Evolutionary conservation across 2,113 vertebrate genomes (phyloP).

Genomic region (Tor tambroides): DNA sequence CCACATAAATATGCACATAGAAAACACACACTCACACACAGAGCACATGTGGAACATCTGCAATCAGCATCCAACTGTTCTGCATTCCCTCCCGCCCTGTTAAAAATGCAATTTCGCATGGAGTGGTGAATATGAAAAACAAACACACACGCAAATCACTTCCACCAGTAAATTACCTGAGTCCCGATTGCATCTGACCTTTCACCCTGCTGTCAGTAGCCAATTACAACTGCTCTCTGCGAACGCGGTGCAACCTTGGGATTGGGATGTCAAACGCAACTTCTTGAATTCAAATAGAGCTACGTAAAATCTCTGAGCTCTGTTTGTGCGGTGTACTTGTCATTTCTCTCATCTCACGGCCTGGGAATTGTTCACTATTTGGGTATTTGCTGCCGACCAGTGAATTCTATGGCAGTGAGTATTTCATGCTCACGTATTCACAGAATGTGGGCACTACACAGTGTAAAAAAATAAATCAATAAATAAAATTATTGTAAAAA

Average conservation of each 20-base stretch:
- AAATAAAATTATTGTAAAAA: neutral
- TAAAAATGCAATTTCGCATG: constrained; percentile 54
- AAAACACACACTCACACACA: constrained; percentile 20
- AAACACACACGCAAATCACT: constrained; percentile 62
- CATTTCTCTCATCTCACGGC: constrained; percentile 31
- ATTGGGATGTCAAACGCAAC: constrained; percentile 39
- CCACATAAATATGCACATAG: constrained; percentile 36
- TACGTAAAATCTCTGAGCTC: neutral
- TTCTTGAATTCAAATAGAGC: constrained; percentile 30
- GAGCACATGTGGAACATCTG: constrained; percentile 40
- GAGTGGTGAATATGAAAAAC: constrained; percentile 63
- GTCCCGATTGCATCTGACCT: constrained; percentile 63
- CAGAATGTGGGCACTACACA: neutral
- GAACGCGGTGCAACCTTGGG: constrained; percentile 19
- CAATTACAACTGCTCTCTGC: constrained; percentile 54
- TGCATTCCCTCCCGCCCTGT: constrained; percentile 34
- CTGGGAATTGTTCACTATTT: constrained; percentile 40
- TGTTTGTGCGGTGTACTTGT: constrained; percentile 8
- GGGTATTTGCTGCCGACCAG: constrained; percentile 19
- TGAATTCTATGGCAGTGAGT: constrained; percentile 13
- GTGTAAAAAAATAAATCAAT: neutral
- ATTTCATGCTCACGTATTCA: neutral
- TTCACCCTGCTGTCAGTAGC: constrained; percentile 60
- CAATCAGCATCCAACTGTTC: constrained; percentile 59
- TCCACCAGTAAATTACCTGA: constrained; percentile 60